Conservation (phyloP, 2,797 vertebrate species). For the Enteromius afrohamiltoni region DNA sequence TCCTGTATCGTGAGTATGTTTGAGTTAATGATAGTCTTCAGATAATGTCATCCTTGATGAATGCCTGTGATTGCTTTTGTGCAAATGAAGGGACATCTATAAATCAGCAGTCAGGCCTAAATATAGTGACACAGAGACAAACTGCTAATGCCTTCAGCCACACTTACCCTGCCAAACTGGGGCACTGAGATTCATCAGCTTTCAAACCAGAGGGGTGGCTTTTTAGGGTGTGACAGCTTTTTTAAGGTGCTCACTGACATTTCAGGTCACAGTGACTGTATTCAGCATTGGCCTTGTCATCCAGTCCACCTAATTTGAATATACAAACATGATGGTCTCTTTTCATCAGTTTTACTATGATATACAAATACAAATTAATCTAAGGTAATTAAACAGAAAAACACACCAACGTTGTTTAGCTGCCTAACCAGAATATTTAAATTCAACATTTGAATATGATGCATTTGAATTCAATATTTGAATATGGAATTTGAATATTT, state of each 20-base stretch:
- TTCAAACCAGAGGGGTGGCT: background rate
- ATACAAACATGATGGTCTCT: background rate
- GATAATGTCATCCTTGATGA: background rate
- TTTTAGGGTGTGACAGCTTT: slow-evolving; percentile 28
- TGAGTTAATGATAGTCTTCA: background rate
- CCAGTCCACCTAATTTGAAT: background rate
- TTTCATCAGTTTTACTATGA: background rate
- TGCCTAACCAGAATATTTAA: slow-evolving; percentile 6
- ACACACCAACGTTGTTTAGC: background rate
- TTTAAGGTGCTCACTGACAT: slow-evolving; percentile 27
- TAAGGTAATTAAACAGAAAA: slow-evolving; percentile 3
- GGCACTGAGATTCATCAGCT: background rate
- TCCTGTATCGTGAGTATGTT: background rate
- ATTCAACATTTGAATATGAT: slow-evolving; percentile 19
- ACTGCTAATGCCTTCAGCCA: slow-evolving; percentile 12
- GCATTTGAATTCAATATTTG: slow-evolving; percentile 38
- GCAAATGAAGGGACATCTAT: background rate
- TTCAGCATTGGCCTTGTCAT: background rate
- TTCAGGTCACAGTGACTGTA: slow-evolving; percentile 11
- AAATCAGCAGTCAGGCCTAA: slow-evolving; percentile 3
- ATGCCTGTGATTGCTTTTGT: background rate
- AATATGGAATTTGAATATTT: slow-evolving; percentile 37
- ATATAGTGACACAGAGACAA: slow-evolving; percentile 21
- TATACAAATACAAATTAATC: background rate
- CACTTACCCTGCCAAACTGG: slow-evolving; percentile 13